Evolutionary conservation across 1,140 invertebrate species (phyloP).

Genomic region (Hyles vespertilio): DNA sequence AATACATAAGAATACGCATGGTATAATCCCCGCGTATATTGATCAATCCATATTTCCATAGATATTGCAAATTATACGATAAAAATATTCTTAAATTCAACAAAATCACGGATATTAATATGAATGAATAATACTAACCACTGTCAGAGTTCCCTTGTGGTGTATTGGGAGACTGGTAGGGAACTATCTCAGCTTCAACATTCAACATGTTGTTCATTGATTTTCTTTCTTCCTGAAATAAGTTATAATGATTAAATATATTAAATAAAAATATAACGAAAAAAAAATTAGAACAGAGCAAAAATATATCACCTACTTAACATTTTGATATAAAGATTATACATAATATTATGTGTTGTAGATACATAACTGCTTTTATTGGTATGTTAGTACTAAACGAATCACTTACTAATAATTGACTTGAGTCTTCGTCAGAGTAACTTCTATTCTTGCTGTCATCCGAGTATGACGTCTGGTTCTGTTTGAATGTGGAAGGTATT

Average conservation of each 20-base stretch:
- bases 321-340: too few species aligned
- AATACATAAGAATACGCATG: too few species aligned
- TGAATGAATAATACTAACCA: slow-evolving; percentile 20
- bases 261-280: background rate
- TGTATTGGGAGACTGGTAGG: slow-evolving; percentile 30
- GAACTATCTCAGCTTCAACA: slow-evolving; percentile 28
- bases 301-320: background rate
- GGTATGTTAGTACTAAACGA: background rate
- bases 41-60: too few species aligned
- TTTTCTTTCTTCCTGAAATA: slow-evolving; percentile 3
- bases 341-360: too few species aligned
- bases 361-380: too few species aligned
- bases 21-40: too few species aligned
- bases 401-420: background rate
- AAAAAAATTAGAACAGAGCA: background rate
- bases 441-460: background rate
- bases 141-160: slow-evolving; percentile 33
- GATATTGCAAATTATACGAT: too few species aligned
- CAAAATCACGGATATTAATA: too few species aligned
- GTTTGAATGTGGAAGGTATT: slow-evolving; percentile 36
- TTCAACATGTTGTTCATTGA: slow-evolving; percentile 24
- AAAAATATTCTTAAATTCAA: too few species aligned
- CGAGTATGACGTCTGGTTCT: background rate
- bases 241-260: too few species aligned
- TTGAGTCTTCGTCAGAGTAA: background rate